Evolutionary conservation across 2,888 invertebrate genomes (phyloP).

Genomic region (Pachycephus smyrnensis): DNA sequence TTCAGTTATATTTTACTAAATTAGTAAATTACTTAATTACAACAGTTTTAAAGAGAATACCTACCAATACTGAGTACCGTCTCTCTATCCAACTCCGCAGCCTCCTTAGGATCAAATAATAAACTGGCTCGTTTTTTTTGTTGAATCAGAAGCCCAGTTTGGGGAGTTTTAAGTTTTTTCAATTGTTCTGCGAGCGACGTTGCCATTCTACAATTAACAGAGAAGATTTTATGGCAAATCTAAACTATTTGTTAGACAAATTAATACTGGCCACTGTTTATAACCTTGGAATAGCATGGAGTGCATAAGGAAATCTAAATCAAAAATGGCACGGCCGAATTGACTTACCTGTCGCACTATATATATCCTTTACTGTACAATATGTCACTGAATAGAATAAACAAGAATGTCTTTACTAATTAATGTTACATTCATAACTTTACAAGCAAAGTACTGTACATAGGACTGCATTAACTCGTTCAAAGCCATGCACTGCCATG

Average conservation of each 20-base stretch:
- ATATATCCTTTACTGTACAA: background rate
- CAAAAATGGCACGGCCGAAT: background rate
- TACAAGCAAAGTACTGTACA: background rate
- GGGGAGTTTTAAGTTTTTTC: slow-evolving; percentile 79
- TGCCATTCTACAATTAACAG: slow-evolving; percentile 63
- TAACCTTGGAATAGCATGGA: background rate
- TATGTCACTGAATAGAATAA: background rate
- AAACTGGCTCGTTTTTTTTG: slow-evolving; percentile 83
- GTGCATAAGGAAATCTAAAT: background rate
- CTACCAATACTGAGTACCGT: slow-evolving; percentile 88
- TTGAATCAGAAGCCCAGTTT: slow-evolving; percentile 76
- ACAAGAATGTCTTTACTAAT: background rate
- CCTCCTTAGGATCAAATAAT: slow-evolving; percentile 90
- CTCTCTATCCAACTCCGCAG: slow-evolving; percentile 85
- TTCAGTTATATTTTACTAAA: background rate
- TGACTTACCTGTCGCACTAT: background rate
- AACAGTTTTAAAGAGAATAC: slow-evolving; percentile 18
- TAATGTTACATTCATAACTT: background rate
- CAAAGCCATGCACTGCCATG: background rate
- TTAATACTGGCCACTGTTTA: background rate
- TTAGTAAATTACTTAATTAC: background rate
- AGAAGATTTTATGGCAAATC: background rate
- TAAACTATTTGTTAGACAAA: background rate
- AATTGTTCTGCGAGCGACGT: slow-evolving; percentile 87
- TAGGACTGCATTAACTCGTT: background rate